phyloP scores from a whole-genome alignment of 2,113 vertebrate genomes.

The Protobothrops flavoviridis region DNA sequence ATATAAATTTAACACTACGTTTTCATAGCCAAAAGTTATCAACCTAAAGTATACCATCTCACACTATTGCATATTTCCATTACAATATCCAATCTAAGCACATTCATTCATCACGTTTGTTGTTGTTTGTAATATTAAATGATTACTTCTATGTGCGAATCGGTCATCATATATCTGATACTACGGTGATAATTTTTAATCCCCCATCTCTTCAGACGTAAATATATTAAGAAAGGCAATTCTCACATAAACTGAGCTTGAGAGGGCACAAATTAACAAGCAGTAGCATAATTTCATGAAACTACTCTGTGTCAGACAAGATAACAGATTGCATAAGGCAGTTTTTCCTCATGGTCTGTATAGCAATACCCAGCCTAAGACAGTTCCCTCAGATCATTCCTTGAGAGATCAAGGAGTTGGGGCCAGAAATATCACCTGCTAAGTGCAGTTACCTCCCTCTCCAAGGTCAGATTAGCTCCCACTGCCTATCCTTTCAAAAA shows the following conservation, averaged over 20 bases:
- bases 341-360: neutral
- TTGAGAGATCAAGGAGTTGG: neutral
- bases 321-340: neutral
- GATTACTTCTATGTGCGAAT: neutral
- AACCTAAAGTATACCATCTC: neutral
- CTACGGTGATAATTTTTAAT: neutral
- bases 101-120: neutral
- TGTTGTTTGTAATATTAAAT: neutral
- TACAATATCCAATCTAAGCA: neutral
- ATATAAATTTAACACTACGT: neutral
- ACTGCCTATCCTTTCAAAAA: neutral
- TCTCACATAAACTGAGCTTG: neutral
- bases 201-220: neutral
- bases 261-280: neutral
- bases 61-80: neutral
- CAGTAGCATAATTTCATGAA: neutral
- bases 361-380: neutral
- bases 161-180: neutral
- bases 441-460: neutral
- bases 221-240: neutral
- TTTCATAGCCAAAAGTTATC: neutral
- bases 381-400: neutral
- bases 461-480: neutral
- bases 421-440: neutral
- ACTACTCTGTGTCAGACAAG: neutral